Evolutionary conservation across 2,888 invertebrate genomes (phyloP).

Genomic region (Sarcophaga caerulescens): DNA sequence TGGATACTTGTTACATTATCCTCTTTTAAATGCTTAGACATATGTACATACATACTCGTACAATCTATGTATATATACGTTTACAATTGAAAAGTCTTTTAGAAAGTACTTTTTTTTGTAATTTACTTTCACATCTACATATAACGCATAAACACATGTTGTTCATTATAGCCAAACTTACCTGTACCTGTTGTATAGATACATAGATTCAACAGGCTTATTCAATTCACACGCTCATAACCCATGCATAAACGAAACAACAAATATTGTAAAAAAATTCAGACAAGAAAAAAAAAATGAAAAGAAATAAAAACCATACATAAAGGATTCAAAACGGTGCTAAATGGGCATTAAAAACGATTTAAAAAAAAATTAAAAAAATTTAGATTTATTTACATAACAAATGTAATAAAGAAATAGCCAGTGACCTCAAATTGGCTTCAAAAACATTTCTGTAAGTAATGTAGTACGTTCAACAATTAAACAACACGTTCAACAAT

Average conservation of each 20-base stretch:
- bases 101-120: too few relatives aligned
- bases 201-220: slow-evolving; percentile 46
- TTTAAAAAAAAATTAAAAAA: not conserved
- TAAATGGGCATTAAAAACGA: slow-evolving; percentile 32
- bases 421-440: not conserved
- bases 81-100: not conserved
- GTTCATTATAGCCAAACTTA: too few relatives aligned
- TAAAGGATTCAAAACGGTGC: slow-evolving; percentile 23
- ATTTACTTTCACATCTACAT: too few relatives aligned
- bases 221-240: slow-evolving; percentile 22
- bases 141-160: too few relatives aligned
- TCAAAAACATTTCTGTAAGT: not conserved
- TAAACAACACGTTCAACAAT: not conserved
- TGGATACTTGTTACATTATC: not conserved
- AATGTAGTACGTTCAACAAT: not conserved
- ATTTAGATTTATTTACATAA: not conserved
- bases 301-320: not conserved
- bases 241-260: slow-evolving; percentile 32
- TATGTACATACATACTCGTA: too few relatives aligned
- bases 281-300: not conserved
- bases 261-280: slow-evolving; percentile 35
- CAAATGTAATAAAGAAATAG: not conserved
- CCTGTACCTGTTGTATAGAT: too few relatives aligned
- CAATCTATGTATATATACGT: not conserved
- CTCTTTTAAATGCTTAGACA: not conserved